phyloP scores from a whole-genome alignment of 1,140 invertebrate species.

The Epicauta chinensis region DNA sequence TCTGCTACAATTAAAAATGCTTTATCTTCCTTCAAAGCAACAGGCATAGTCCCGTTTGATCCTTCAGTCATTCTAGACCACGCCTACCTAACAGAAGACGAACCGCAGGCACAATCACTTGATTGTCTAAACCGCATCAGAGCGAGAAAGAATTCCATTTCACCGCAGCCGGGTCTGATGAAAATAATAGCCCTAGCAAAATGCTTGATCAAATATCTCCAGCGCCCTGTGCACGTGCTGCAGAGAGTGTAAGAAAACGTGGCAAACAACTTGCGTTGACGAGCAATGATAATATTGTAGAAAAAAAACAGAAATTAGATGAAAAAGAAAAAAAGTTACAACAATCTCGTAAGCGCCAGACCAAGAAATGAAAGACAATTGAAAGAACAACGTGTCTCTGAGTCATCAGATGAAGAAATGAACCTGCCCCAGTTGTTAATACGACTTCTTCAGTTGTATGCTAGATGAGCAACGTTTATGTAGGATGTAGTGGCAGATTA shows the following conservation, averaged over 20 bases:
- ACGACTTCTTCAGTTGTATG: not conserved
- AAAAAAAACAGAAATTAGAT: no score
- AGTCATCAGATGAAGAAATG: not conserved
- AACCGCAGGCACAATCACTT: not conserved
- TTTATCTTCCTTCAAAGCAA: conserved; percentile 1
- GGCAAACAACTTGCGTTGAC: not conserved
- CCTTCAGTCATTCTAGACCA: conserved; percentile 4
- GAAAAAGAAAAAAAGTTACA: not conserved
- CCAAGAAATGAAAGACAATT: not conserved
- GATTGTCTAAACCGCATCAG: no score
- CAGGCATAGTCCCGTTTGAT: conserved; percentile 4
- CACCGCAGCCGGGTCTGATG: not conserved
- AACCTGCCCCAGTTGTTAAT: not conserved
- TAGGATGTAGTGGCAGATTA: conserved; percentile 7
- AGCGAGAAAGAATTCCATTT: no score
- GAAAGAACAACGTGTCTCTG: no score
- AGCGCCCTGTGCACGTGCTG: not conserved
- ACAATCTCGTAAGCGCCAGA: not conserved
- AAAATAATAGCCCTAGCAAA: not conserved
- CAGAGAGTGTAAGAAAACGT: not conserved
- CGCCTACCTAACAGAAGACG: conserved; percentile 1
- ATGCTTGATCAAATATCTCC: not conserved
- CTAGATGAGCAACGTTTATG: conserved; percentile 1
- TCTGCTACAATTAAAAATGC: not conserved
- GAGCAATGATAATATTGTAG: not conserved